A percentile compares a stretch with the other conserved stretches of the same genome.
Evolutionary conservation across 2,797 vertebrate genomes (phyloP).

Genomic region (Tangara arthus): DNA sequence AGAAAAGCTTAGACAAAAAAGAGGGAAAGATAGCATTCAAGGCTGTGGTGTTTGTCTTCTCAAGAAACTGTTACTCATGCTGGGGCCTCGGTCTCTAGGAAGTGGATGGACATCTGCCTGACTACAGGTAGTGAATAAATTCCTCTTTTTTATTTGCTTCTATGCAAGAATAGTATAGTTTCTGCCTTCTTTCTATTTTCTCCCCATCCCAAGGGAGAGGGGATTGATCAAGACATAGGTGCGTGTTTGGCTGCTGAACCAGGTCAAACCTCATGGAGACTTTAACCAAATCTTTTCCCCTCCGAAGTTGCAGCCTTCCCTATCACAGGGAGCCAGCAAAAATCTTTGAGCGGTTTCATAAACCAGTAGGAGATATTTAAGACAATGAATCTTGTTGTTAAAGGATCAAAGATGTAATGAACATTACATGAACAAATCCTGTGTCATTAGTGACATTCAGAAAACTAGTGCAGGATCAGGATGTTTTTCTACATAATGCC

Average conservation of each 20-base stretch:
- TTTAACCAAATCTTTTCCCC: not conserved
- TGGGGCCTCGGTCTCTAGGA: not conserved
- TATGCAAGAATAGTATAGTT: not conserved
- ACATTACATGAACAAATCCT: not conserved
- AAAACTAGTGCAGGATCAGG: not conserved
- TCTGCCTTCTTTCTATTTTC: not conserved
- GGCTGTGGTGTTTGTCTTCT: not conserved
- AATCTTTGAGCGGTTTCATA: not conserved
- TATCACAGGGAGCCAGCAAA: not conserved
- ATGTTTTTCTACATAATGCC: not conserved
- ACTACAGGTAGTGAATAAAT: not conserved
- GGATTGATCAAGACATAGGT: not conserved
- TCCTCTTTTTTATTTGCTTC: not conserved
- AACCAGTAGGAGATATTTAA: not conserved
- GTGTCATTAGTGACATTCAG: not conserved
- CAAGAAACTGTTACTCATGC: not conserved
- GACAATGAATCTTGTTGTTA: not conserved
- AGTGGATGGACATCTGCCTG: not conserved
- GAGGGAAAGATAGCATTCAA: not conserved
- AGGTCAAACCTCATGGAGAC: not conserved
- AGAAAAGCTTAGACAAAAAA: not conserved
- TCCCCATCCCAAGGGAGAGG: not conserved
- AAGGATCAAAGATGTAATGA: not conserved
- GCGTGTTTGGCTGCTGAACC: fast-evolving
- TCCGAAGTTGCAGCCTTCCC: not conserved